Percentiles rank a stretch among this genome's conserved stretches.
Conservation (phyloP, 92 coral and sea anemone species). For the Zoanthus solanderi region DNA sequence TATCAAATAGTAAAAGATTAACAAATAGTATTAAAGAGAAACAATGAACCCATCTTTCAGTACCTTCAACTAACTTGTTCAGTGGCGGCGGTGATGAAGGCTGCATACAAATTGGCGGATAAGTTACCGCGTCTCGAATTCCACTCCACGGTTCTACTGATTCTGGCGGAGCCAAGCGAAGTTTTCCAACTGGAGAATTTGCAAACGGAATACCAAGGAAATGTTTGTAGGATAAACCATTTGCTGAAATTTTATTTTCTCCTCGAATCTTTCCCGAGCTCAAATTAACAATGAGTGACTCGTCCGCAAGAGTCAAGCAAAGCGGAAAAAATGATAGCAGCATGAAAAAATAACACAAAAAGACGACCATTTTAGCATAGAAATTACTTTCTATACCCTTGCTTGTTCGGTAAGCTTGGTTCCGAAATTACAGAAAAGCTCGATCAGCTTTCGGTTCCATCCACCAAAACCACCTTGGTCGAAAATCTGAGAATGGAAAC, state of each 20-base stretch:
- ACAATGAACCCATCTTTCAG: not conserved
- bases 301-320: not conserved
- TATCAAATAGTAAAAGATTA: no score
- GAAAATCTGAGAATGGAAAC: no score
- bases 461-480: no score
- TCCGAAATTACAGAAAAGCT: no score
- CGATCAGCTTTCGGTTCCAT: no score
- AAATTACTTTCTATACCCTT: no score
- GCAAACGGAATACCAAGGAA: slow-evolving; percentile 89
- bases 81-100: slow-evolving; percentile 29
- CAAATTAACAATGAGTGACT: slow-evolving; percentile 50
- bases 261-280: slow-evolving; percentile 72
- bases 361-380: not conserved
- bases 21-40: not conserved
- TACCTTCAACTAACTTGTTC: slow-evolving; percentile 10
- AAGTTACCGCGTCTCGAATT: slow-evolving; percentile 58
- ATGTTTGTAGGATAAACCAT: slow-evolving; percentile 57
- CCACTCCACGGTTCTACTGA: slow-evolving; percentile 74
- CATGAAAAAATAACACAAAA: not conserved
- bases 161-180: slow-evolving; percentile 78
- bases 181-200: slow-evolving; percentile 73
- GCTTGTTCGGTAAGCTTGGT: no score
- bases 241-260: slow-evolving; percentile 46
- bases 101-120: slow-evolving; percentile 68
- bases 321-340: not conserved